Evolutionary conservation across 2,113 vertebrate species (phyloP).

Genomic region (Conger conger): DNA sequence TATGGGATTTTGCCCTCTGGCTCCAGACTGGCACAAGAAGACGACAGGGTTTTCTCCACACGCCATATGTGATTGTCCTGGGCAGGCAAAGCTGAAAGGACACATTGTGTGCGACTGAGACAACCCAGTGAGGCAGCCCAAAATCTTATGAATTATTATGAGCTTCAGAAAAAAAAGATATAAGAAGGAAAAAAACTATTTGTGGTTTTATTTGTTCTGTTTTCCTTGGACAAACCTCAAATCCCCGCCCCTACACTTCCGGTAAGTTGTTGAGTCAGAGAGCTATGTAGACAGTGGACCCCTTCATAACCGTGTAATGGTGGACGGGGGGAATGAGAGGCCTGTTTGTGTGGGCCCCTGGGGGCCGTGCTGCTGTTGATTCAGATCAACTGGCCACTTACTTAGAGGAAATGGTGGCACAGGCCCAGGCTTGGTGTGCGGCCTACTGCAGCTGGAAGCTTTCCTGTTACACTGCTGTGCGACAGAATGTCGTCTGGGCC

Average conservation of each 20-base stretch:
- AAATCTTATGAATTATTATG: background rate
- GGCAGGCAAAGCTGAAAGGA: background rate
- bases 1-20: background rate
- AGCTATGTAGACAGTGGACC: background rate
- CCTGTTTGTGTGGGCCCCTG: background rate
- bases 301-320: conserved; percentile 17
- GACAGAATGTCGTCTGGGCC: background rate
- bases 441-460: background rate
- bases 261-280: background rate
- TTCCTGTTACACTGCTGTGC: background rate
- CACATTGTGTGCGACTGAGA: conserved; percentile 8
- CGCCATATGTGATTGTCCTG: background rate
- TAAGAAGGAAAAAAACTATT: conserved; percentile 21
- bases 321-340: background rate
- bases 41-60: background rate
- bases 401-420: background rate
- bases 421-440: background rate
- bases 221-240: conserved; percentile 13
- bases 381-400: conserved; percentile 7
- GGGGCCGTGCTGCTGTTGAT: background rate
- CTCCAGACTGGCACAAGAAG: background rate
- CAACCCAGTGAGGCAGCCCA: background rate
- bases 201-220: background rate
- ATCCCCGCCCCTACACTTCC: background rate
- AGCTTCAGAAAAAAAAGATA: conserved; percentile 22